phyloP scores from a whole-genome alignment of 2,797 vertebrate genomes.

The Poeciliopsis turneri region DNA sequence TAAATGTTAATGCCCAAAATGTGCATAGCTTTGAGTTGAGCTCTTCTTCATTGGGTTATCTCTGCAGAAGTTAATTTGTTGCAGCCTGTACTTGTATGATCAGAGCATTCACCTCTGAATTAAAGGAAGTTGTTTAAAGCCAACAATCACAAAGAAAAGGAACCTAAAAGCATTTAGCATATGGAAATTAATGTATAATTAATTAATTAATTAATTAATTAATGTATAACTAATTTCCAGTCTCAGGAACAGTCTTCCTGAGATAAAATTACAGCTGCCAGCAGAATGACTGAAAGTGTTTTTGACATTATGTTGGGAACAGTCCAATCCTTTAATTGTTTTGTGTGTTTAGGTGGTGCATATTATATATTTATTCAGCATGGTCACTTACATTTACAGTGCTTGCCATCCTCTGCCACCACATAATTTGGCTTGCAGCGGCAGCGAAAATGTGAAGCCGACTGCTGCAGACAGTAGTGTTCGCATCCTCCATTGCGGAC shows the following conservation, averaged over 20 bases:
- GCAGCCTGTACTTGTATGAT: constrained; percentile 54
- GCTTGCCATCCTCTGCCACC: constrained; percentile 85
- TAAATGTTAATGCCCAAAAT: constrained; percentile 25
- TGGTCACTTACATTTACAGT: constrained; percentile 85
- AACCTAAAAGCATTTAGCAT: constrained; percentile 51
- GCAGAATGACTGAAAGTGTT: constrained; percentile 32
- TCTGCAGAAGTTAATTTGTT: constrained; percentile 45
- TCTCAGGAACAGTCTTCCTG: constrained; percentile 30
- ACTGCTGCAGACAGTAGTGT: constrained; percentile 89
- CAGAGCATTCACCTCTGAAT: constrained; percentile 46
- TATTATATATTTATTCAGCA: constrained; percentile 13
- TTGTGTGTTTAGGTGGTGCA: neutral
- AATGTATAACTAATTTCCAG: constrained; percentile 17
- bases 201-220: constrained; percentile 8
- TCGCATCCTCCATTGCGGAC: constrained; percentile 92
- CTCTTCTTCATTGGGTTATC: constrained; percentile 21
- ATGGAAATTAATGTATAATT: constrained; percentile 28
- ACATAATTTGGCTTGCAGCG: constrained; percentile 84
- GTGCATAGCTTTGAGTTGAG: constrained; percentile 23
- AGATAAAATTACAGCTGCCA: constrained; percentile 50
- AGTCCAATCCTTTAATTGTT: neutral
- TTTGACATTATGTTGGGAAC: constrained; percentile 26
- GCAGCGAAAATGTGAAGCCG: constrained; percentile 83
- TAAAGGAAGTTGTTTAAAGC: constrained; percentile 54
- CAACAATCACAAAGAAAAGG: constrained; percentile 67